Evolutionary conservation across 53 echinoderm and acorn worm species (phyloP), one percentile per base, ranked within the genome.

Genomic region (Arbacia lixula): DNA sequence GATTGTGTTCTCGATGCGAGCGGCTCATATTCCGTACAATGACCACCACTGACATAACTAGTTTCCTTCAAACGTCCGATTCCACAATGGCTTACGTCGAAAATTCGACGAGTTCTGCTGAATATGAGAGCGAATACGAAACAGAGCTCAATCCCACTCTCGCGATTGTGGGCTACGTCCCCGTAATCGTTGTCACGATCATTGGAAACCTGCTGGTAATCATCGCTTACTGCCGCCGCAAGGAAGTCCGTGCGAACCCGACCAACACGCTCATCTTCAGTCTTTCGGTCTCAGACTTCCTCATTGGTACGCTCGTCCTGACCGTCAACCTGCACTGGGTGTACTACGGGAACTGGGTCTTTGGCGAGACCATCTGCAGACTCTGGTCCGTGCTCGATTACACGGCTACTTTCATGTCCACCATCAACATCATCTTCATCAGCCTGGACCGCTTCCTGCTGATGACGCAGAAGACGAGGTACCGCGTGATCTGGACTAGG

Each of bases 371-470:
- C 41, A 37, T 75, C 9, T 93, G 93, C 58, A 87, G 88, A 27
- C 24, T 90, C 20, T 93, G 84, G 84, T 75, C 87, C 1, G 78
- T 42, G 9, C 34, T 93, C 14, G 93, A 93, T 77, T 89, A 86
- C 43, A 71, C 89, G 21, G 38, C 58, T 9, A 87, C 78, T 20
- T 90, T 62, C 50, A 90, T 86, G 63, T 83, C 93, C 8, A 83
- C 86, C 12, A 37, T 83, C 8, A 71, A 68, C 0, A 84, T 92
- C 39, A 68, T 87, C 21, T 71, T 87, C 40, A 93, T 93, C 64
- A 93, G 93, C 53, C 79, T 93, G 11, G 94, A 94, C 53, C 88
- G 94, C 0, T 91, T 91, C 80, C 84, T 91, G 86, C 84, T 94
- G 28, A 54, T 94, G 69, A 91, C 91, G 6, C 86, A 83, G 80